Evolutionary conservation across 1,140 invertebrate genomes (phyloP), one percentile per base, ranked within the genome.

Genomic region (Drosophila malerkotliana): DNA sequence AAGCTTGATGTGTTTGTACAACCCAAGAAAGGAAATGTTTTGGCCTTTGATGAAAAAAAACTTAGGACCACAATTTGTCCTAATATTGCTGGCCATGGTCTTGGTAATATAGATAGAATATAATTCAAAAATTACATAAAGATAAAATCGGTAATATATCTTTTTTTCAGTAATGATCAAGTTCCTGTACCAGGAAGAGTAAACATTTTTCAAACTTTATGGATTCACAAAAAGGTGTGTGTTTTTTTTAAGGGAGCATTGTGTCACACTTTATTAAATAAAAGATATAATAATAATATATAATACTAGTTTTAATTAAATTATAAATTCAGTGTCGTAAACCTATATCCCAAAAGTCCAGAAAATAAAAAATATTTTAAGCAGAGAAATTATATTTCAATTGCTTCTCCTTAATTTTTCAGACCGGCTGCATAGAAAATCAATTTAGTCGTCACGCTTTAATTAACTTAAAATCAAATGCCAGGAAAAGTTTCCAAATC

Each of bases 111-210:
- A 1, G 0, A 3, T 12, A 5, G 12, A 18, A 9, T 28, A 6
- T 6, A 0, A 28, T 28, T 28, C 7, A 21, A 21, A 21, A 21
- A 3, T 21, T 21, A 15, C 3, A 15, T 14, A 4, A 15, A 6
- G n/a, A 9, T n/a, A 30, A 12, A 0, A 2, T 15, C 44, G 0
- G 21, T 21, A 21, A 9, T 21, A 15, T 21, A 15, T n/a, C 21
- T 32, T 37, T 39, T n/a, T 39, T 78, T 3, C 63, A 85, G 81
- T 72, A 4, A 47, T 81, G 18, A 26, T 87, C 0, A 71, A 87
- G 41, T 63, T 81, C 24, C 1, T 71, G 12, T 21, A 60, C 12
- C n/a, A 10, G 1, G 37, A 68, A 1, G 8, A 30, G 1, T 39
- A 55, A 2, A 5, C 15, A 10, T 44, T 44, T 44, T 44, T 41